Percentiles rank a stretch among this genome's conserved stretches.
phyloP scores from a whole-genome alignment of 2,113 vertebrate species.

The Casuarius casuarius region DNA sequence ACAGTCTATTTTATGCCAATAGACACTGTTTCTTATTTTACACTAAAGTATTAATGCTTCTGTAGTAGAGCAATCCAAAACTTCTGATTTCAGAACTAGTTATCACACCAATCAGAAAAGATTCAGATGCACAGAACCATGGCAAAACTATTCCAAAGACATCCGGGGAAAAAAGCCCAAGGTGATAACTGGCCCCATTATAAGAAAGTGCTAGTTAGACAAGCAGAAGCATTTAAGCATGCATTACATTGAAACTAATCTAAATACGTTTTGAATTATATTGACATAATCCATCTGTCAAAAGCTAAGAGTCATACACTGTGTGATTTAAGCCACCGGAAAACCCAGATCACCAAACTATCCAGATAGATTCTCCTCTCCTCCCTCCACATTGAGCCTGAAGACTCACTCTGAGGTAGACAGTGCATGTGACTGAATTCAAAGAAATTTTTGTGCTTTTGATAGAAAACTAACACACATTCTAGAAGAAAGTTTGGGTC shows the following conservation, averaged over 20 bases:
- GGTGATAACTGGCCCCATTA: background rate
- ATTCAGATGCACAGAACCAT: background rate
- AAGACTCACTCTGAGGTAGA: background rate
- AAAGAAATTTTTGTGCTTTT: fast-evolving
- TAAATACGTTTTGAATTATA: background rate
- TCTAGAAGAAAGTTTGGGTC: background rate
- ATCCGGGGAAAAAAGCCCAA: background rate
- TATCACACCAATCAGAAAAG: background rate
- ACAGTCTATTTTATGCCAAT: background rate
- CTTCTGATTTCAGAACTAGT: background rate
- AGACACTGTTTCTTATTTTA: background rate
- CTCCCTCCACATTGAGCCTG: background rate
- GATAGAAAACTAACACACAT: background rate
- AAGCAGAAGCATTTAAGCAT: background rate
- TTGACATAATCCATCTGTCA: background rate
- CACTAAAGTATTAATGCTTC: background rate
- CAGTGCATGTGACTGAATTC: background rate
- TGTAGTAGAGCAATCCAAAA: background rate
- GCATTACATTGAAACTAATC: background rate
- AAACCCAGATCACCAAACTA: background rate
- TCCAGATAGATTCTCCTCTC: background rate
- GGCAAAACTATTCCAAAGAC: background rate
- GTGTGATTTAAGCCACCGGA: background rate
- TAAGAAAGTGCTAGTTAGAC: background rate
- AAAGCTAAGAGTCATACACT: background rate